Evolutionary conservation across 2,888 invertebrate genomes (phyloP).

Genomic region (Cantharis rustica): DNA sequence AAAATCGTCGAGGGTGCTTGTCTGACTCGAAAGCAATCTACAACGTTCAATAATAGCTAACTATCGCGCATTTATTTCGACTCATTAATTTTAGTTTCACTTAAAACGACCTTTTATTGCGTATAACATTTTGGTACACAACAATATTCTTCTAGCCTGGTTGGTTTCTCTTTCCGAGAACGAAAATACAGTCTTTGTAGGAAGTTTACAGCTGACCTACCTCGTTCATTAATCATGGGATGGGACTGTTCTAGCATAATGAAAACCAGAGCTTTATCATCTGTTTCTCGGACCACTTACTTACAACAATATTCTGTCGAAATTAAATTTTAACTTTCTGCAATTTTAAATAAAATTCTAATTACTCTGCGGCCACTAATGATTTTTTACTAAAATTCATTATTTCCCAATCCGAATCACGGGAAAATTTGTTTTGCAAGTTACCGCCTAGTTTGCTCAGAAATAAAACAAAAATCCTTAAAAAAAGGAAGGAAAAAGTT

Average conservation of each 20-base stretch:
- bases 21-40: not conserved
- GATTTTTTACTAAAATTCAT: constrained; percentile 11
- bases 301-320: constrained; percentile 43
- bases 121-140: constrained; percentile 19
- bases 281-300: constrained; percentile 46
- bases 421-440: not conserved
- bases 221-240: constrained; percentile 47
- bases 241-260: constrained; percentile 44
- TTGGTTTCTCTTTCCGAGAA: constrained; percentile 28
- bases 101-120: constrained; percentile 22
- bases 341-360: constrained; percentile 24
- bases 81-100: constrained; percentile 28
- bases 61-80: constrained; percentile 22
- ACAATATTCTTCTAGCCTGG: constrained; percentile 13
- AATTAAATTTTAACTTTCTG: constrained; percentile 36
- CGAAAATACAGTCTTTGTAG: constrained; percentile 37
- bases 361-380: constrained; percentile 10
- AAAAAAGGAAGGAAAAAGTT: too few relatives aligned
- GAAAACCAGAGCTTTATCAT: constrained; percentile 48
- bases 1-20: not conserved
- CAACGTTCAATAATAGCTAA: constrained; percentile 22
- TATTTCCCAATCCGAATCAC: constrained; percentile 1
- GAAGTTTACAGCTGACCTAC: constrained; percentile 48
- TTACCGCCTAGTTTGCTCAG: too few relatives aligned
- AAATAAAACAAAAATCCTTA: too few relatives aligned